These are phyloP conservation scores for Pterocles gutturalis DNA, from an alignment of 2,113 vertebrate genomes.

Conservation along the genomic window DNA sequence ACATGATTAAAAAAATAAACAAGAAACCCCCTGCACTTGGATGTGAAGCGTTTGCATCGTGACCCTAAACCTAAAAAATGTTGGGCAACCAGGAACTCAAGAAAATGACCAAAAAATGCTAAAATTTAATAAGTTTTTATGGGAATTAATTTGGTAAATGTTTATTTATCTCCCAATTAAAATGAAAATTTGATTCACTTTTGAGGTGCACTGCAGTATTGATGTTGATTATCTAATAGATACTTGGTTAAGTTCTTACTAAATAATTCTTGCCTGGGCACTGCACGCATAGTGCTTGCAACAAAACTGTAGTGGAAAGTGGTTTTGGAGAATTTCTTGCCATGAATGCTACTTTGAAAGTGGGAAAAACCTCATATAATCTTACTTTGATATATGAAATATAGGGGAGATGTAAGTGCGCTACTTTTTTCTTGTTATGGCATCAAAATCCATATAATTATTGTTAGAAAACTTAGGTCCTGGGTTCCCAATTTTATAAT, in stretches of 20 bases:
- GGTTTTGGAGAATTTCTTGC: background rate
- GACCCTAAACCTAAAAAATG: background rate
- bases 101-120: background rate
- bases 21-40: background rate
- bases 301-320: background rate
- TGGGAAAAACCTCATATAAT: background rate
- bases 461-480: background rate
- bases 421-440: background rate
- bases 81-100: background rate
- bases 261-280: background rate
- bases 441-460: background rate
- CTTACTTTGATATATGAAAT: background rate
- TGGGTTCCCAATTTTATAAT: background rate
- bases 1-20: background rate
- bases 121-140: background rate
- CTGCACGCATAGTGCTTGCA: background rate
- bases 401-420: background rate
- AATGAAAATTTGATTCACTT: background rate
- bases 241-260: background rate
- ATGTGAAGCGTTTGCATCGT: background rate
- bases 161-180: conserved; percentile 9
- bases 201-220: background rate
- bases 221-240: background rate
- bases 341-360: background rate
- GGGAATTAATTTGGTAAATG: background rate